Evolutionary conservation across 2,113 vertebrate genomes (phyloP), one percentile per base, ranked within the genome.

Genomic region (Gopherus flavomarginatus): DNA sequence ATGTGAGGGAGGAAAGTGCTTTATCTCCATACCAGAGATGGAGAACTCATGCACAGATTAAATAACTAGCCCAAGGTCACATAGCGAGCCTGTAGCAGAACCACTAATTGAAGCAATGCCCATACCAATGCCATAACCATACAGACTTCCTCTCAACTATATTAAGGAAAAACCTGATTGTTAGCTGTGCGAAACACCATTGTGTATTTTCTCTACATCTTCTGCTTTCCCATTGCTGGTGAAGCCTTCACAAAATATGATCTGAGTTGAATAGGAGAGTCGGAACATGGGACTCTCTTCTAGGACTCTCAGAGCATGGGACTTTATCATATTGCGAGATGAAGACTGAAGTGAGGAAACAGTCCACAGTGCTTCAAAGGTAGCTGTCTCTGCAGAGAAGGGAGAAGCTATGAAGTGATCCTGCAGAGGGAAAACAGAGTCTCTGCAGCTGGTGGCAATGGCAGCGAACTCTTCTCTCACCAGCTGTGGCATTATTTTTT

Each of bases 1-100:
- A 1, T 0, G 0, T 27, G 11, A 2, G 0, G 27, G 1, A 69
- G 62, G 59, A 14, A 0, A 35, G 21, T 0, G 27, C 17, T 65
- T 6, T 69, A 69, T 59, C 75, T 59, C 59, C 86, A 49, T 38
- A 42, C 44, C 44, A 38, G n/a, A 0, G 0, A 72, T 80, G 26
- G 29, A 3, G 4, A 85, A 3, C 54, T 52, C 24, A 2, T 0
- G 0, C 29, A 27, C 31, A 3, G 3, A 27, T 65, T 85, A 79
- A 1, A 0, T 11, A 59, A 42, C 29, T 44, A 50, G 59, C 38
- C 79, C 26, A 24, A 27, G 11, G 49, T 42, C n/a, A 49, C 35
- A 59, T 4, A 44, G 21, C 3, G 38, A 82, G n/a, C 1, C n/a
- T 72, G 44, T 72, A 78, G 72, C 89, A 75, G 38, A 90, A 52